Base-by-base conservation (phyloP, 2,888 invertebrate species). In the Bedellia somnulentella region DNA sequence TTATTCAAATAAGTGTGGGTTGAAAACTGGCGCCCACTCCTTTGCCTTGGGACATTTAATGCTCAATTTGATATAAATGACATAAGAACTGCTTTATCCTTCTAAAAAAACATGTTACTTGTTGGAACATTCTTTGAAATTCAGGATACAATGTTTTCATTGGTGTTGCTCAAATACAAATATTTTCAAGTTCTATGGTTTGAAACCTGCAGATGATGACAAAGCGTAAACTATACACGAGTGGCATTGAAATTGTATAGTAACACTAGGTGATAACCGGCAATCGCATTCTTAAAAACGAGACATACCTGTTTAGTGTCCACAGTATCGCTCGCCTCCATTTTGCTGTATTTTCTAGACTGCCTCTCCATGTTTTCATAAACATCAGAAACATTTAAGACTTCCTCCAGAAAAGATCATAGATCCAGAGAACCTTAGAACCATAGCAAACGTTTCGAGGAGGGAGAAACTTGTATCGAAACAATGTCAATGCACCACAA, bases 281-380 rank as follows among this genome's bases (percentile, higher is more conserved):
- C 66, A 64, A 59, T 61, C 59, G 52, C 35, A 52, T 37, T 41
- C 37, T 44, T 44, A 44, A 46, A 43, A 6, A 18, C 18, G 9
- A 46, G 45, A 44, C 71, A 76, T 79, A 82, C 83, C 81, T 82
- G 82, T 79, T 80, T 80, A 43, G 81, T 80, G 53, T 80, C 80
- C 67, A 80, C 78, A 52, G 73, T 75, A 59, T 82, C 82, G 46
- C 70, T 66, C 51, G 77, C 66, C 68, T 82, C 81, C 80, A 80
- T 79, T 66, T 81, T 82, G 60, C 63, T 62, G 57, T 73, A 64
- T 62, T 68, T 62, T 59, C 70, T 60, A 51, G 70, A 70, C 59
- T 61, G 62, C 58, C 66, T 58, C 55, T 68, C 64, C 73, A 75
- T 73, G 48, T 47, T 55, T 54, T 63, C 52, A 67, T 52, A 64